Base-by-base conservation (phyloP, 92 coral and sea anemone genomes). In the Paragorgia papillata region DNA sequence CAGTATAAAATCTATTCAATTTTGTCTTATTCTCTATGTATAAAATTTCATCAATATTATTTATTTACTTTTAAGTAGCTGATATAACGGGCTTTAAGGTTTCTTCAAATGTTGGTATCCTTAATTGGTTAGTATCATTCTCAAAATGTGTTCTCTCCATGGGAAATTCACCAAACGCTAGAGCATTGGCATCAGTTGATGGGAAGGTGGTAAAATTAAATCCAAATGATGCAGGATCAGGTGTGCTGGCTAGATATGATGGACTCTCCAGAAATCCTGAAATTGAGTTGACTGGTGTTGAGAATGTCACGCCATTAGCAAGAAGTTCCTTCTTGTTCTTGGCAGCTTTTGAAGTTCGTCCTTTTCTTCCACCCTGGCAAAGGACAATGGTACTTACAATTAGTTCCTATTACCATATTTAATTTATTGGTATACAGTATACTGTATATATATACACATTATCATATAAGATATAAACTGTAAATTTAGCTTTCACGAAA, bases 91-190 rank as follows among this genome's bases (percentile, higher is more conserved):
- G 99, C 56, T 95, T 95, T 35, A 95, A 84, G 12, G 96, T 92
- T 55, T 95, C 99, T 57, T 91, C 99, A 83, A 95, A 95, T 41
- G 99, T 95, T 15, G 99, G 99, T 15, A 95, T 95, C 34, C 57
- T 35, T 31, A 71, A 34, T 34, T 71, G 62, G 33, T 28, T 58
- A 71, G 20, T 71, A 13, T 32, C 41, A 63, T 63, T 63, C 26
- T 92, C 97, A 92, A 92, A 88, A 1, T 79, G 83, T 50, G 92
- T 91, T 9, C 89, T 69, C 40, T 85, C 76, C 54, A 87, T 89
- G 3, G 95, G 86, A 61, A 87, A 83, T 34, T 48, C 75, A 55
- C 19, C 58, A 32, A 74, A 90, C 6, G 54, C 55, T 6, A 80
- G 43, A 13, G 82, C 74, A 20, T 83, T 89, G 15, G 59, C 13